Conservation (phyloP, 2,113 vertebrate genomes). For the human region DNA sequence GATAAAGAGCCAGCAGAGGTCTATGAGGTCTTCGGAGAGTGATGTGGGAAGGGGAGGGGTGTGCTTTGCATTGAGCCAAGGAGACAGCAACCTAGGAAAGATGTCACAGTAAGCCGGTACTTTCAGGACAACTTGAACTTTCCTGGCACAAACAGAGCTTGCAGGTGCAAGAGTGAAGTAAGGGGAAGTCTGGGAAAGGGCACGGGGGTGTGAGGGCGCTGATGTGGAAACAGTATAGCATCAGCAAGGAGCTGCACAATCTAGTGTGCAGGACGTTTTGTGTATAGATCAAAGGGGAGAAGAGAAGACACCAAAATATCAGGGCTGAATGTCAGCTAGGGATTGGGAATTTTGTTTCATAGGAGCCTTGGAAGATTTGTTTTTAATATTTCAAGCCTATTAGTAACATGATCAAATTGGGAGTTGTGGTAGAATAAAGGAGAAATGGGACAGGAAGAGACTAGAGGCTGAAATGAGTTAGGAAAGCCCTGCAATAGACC, state of each 20-base stretch:
- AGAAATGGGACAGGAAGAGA: not conserved
- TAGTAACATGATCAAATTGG: not conserved
- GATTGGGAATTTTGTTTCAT: not conserved
- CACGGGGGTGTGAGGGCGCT: rapidly evolving
- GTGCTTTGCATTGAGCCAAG: not conserved
- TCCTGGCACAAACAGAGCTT: not conserved
- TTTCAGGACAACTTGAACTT: not conserved
- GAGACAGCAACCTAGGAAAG: not conserved
- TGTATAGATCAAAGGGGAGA: not conserved
- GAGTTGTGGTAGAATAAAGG: not conserved
- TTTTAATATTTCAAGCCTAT: not conserved
- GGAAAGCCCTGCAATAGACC: not conserved
- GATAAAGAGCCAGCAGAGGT: too few species aligned
- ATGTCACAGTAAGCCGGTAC: not conserved
- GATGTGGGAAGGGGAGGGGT: not conserved
- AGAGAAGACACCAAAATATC: too few species aligned
- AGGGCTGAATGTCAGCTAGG: not conserved
- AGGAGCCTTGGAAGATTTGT: not conserved
- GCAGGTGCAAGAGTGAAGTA: not conserved
- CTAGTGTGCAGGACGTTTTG: not conserved
- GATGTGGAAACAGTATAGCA: too few species aligned
- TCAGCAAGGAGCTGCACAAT: not conserved
- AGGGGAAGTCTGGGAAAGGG: not conserved
- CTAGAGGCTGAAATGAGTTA: not conserved
- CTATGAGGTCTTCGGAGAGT: not conserved